Evolutionary conservation across 64 coral and sea anemone species (phyloP).

Genomic region (Stichodactyla helianthus): DNA sequence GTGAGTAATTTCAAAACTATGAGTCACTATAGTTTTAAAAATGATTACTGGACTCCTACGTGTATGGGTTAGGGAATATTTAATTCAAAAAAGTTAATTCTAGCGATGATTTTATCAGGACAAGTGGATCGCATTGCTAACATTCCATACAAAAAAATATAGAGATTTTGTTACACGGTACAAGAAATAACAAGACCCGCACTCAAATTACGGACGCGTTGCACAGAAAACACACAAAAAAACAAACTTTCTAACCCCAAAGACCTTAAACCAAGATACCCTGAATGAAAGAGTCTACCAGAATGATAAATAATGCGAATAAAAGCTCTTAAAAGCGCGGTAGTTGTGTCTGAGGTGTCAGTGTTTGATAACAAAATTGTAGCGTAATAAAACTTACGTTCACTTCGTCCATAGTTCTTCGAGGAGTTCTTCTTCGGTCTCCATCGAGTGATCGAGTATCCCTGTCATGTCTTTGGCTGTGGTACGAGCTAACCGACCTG

Average conservation of each 20-base stretch:
- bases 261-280: not conserved
- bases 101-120: slow-evolving; percentile 8
- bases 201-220: slow-evolving; percentile 10
- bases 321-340: not conserved
- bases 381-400: slow-evolving; percentile 9
- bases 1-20: not conserved
- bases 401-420: slow-evolving; percentile 15
- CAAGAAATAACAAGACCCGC: not conserved
- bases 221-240: not conserved
- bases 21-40: not conserved
- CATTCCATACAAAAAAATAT: slow-evolving; percentile 6
- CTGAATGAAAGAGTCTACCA: not conserved
- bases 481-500: not conserved
- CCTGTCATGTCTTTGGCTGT: not conserved
- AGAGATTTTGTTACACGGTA: not conserved
- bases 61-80: not conserved
- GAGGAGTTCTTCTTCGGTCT: slow-evolving; percentile 5
- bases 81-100: not conserved
- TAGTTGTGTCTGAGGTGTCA: not conserved
- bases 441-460: not conserved
- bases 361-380: not conserved
- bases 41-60: not conserved
- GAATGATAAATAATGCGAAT: not conserved
- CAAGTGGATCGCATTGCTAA: not conserved
- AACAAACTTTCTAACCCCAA: slow-evolving; percentile 1